Conservation (phyloP, 2,888 invertebrate species). For the Dicycla oo region DNA sequence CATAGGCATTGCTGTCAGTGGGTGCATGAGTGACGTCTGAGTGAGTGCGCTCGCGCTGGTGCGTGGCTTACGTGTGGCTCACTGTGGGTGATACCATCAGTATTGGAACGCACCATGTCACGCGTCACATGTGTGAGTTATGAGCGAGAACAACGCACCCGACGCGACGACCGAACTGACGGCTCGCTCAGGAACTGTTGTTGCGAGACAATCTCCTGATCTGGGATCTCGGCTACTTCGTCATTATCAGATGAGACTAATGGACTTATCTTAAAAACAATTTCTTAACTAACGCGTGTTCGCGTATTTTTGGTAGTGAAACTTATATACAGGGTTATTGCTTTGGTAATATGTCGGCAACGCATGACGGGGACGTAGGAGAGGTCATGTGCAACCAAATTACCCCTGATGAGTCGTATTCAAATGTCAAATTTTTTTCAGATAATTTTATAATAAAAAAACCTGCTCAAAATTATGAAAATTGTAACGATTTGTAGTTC, state of each 20-base stretch:
- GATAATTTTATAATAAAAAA: too few species aligned
- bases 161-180: not conserved
- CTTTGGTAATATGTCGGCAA: too few species aligned
- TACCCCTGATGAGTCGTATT: too few species aligned
- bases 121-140: not conserved
- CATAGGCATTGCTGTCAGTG: not conserved
- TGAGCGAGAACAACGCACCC: not conserved
- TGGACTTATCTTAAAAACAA: not conserved
- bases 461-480: too few species aligned
- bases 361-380: too few species aligned
- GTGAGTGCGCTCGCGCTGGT: conserved; percentile 25
- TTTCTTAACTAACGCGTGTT: not conserved
- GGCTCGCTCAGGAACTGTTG: not conserved
- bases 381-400: too few species aligned
- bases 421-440: too few species aligned
- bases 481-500: too few species aligned
- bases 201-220: not conserved
- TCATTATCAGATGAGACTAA: not conserved
- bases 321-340: too few species aligned
- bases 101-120: conserved; percentile 59
- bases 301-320: not conserved
- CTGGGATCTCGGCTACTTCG: not conserved
- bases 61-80: conserved; percentile 70
- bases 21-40: conserved; percentile 3
- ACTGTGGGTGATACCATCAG: too few species aligned